Evolutionary conservation across 2,113 vertebrate genomes (phyloP), one percentile per base, ranked within the genome.

Genomic region (Beaufortia kweichowensis): DNA sequence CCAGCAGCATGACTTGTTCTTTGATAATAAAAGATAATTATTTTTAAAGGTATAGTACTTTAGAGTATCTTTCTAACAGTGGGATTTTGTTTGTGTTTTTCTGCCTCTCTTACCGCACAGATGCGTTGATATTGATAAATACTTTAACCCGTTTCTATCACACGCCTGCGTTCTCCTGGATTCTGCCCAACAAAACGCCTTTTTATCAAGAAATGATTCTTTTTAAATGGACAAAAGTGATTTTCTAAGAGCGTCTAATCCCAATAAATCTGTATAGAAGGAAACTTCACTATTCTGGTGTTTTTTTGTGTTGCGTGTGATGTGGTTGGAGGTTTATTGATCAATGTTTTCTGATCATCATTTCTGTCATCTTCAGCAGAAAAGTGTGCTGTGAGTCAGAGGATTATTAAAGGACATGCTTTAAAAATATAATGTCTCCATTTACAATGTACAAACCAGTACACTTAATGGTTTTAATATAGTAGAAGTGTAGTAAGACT

Each of bases 231-330:
- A 72, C 31, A 59, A 15, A 79, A 84, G 77, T 85, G 28, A 74
- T 79, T 84, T 84, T 84, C 35, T 84, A 81, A 76, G 55, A 75
- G 62, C 63, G 43, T 23, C 23, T 41, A 78, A 77, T 85, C 71
- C 65, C 81, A 91, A 90, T 90, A 89, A 91, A 85, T 50, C 64
- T 53, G 14, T 56, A 1, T 12, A 71, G 60, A 66, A 61, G 79
- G 77, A 64, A 60, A 79, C 82, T 12, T 26, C 6, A 3, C 24
- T 2, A 41, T n/a, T 69, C 66, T 62, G 53, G 55, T 2, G 2
- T 78, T n/a, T 79, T 75, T 21, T 15, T 67, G 39, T 72, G 39
- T 61, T 56, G 53, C 6, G 15, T 28, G 23, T 23, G 19, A 21
- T 53, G 43, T 23, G 31, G 21, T 28, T 55, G 66, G 26, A 68